Conservation (phyloP, 37 sponge, comb jelly and placozoan species). For the Amphimedon queenslandica region DNA sequence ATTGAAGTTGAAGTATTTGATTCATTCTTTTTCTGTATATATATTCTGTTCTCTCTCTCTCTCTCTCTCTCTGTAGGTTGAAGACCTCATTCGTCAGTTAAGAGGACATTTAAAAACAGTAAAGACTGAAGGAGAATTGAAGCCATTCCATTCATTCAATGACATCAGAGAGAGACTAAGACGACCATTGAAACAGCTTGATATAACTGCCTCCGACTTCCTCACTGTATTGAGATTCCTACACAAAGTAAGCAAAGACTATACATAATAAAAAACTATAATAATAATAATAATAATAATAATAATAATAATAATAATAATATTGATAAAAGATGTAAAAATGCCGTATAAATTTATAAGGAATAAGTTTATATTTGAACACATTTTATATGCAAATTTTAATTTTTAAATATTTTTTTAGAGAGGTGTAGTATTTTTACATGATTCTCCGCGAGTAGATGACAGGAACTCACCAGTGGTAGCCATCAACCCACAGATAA, state of each 20-base stretch:
- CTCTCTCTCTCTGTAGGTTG: no score
- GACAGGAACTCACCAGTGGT: conserved; percentile 1
- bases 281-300: no score
- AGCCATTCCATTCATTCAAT: conserved; percentile 21
- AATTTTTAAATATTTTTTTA: background rate
- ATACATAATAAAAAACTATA: no score
- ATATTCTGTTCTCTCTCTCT: no score
- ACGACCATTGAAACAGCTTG: conserved; percentile 1
- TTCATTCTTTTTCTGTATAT: no score
- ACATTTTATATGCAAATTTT: no score
- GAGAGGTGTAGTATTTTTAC: conserved; percentile 22
- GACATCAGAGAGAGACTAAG: conserved; percentile 23
- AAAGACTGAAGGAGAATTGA: conserved; percentile 23
- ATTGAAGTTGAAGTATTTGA: no score
- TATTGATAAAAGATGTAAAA: no score
- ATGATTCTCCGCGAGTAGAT: background rate
- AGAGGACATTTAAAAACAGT: conserved; percentile 1
- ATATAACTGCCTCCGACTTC: conserved; percentile 20
- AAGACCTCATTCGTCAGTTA: conserved; percentile 20
- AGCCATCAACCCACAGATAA: conserved; percentile 38
- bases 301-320: no score
- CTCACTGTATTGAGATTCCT: conserved; percentile 39
- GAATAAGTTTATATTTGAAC: no score
- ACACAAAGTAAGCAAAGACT: conserved; percentile 37
- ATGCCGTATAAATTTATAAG: no score